Conservation (phyloP, 2,888 invertebrate genomes). For the Heteromyza rotundicornis region DNA sequence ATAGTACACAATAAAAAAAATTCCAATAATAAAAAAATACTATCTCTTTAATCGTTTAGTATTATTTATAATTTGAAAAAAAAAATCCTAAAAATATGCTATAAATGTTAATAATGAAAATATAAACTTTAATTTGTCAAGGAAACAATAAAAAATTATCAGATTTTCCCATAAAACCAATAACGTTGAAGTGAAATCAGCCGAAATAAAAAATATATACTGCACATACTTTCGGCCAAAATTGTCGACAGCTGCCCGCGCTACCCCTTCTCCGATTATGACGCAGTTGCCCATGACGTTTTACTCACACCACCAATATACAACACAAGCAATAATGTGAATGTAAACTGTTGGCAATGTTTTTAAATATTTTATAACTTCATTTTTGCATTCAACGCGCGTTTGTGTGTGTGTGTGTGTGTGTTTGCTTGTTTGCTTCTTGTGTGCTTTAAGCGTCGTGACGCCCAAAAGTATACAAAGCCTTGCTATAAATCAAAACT, state of each 20-base stretch:
- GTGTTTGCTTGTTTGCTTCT: no score
- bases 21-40: no score
- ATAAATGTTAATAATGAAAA: neutral
- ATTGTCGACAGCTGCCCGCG: neutral
- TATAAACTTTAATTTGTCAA: neutral
- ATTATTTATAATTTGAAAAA: no score
- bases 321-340: no score
- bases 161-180: neutral
- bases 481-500: neutral
- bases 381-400: neutral
- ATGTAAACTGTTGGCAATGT: neutral
- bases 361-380: neutral
- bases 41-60: no score
- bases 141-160: neutral
- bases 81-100: no score
- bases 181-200: neutral
- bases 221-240: no score
- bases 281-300: neutral
- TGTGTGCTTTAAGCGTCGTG: constrained; percentile 8
- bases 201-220: no score
- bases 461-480: constrained; percentile 1
- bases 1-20: no score
- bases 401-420: no score
- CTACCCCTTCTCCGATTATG: no score
- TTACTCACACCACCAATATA: neutral